Evolutionary conservation across 2,113 vertebrate genomes (phyloP), one percentile per base, ranked within the genome.

Genomic region (Argyrosomus japonicus): DNA sequence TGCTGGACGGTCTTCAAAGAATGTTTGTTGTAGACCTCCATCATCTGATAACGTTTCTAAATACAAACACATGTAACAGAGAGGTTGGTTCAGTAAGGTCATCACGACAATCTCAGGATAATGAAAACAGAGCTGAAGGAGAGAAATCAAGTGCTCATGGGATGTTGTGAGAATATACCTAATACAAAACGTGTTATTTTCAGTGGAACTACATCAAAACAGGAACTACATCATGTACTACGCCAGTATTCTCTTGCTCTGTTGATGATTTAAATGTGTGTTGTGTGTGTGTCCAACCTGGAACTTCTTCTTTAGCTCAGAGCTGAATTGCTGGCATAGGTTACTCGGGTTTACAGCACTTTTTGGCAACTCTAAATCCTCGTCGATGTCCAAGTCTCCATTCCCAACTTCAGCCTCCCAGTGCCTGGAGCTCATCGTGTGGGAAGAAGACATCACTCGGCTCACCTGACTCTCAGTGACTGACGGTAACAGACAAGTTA

Each of bases 1-100:
- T 97, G 95, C 23, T 97, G 93, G 54, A 94, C 75, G 25, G 90
- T 88, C 93, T 95, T 96, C 78, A 97, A 56, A 10, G 96, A 95
- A 23, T 97, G 94, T 53, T 96, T 97, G 51, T 91, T 94, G 88
- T 97, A 98, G 78, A 91, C 67, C 60, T 98, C 96, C 93, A 97
- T 92, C 87, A 93, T 96, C 79, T 87, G 92, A 11, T 90, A 84
- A 71, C 79, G 92, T 78, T 74, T 91, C 95, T 95, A 71, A 63
- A 87, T 56, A 84, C 23, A 82, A 85, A 75, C 43, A 81, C 21
- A 90, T 65, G 53, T 23, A 57, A 68, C 21, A 78, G 11, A 68
- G 1, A 78, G 5, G 36, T 8, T 18, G 21, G 10, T 80, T 77
- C 18, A 75, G 3, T 13, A 65, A 15, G 18, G 29, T 36, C 43